Evolutionary conservation across 2,888 invertebrate species (phyloP).

Genomic region (Andrena hattorfiana): DNA sequence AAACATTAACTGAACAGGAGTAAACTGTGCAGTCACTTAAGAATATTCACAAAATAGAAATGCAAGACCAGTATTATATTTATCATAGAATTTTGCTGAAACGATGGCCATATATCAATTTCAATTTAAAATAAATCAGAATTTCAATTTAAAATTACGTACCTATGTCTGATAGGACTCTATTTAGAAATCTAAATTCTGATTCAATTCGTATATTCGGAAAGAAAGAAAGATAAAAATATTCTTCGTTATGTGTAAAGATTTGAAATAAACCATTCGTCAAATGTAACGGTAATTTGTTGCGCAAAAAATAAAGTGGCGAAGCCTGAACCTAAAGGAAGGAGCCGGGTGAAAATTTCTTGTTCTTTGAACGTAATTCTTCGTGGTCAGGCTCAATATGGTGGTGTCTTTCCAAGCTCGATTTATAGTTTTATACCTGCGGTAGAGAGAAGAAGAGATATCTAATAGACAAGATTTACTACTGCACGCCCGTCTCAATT

Average conservation of each 20-base stretch:
- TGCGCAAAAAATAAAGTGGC: not conserved
- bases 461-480: conserved; percentile 83
- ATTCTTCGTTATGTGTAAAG: not conserved
- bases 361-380: conserved; percentile 57
- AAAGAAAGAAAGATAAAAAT: not conserved
- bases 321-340: not conserved
- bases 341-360: conserved; percentile 54
- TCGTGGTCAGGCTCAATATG: conserved; percentile 68
- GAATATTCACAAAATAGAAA: no score
- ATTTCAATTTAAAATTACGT: no score
- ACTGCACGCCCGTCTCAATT: conserved; percentile 83
- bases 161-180: not conserved
- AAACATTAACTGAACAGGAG: no score
- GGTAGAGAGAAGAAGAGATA: conserved; percentile 76
- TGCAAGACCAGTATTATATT: no score
- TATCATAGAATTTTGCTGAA: no score
- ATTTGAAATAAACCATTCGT: not conserved
- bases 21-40: no score
- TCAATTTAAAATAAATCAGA: no score
- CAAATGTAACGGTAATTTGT: not conserved
- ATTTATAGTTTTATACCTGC: conserved; percentile 81
- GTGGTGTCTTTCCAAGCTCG: conserved; percentile 70
- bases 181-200: not conserved
- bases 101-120: no score
- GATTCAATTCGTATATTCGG: not conserved